Percentiles rank a stretch among this genome's conserved stretches.
phyloP scores from a whole-genome alignment of 2,888 invertebrate genomes.

The Nebria brevicollis region DNA sequence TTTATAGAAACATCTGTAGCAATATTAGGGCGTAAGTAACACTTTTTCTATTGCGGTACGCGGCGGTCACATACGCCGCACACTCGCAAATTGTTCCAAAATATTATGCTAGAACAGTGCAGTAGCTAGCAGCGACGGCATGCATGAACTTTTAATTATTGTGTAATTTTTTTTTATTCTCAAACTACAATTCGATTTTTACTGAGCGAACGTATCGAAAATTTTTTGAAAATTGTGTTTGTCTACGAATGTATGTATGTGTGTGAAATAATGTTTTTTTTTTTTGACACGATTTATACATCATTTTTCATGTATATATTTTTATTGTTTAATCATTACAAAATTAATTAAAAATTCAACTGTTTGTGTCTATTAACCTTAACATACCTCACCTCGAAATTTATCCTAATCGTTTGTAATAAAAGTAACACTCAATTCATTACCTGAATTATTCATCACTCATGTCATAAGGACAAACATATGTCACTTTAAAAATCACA shows the following conservation, averaged over 20 bases:
- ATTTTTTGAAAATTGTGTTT: not conserved
- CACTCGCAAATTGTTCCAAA: constrained; percentile 8
- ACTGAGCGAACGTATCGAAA: not conserved
- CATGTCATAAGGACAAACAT: no score
- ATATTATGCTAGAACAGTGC: not conserved
- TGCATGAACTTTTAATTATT: not conserved
- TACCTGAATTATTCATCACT: no score
- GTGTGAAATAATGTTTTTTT: not conserved
- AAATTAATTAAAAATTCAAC: constrained; percentile 44
- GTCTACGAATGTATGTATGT: not conserved
- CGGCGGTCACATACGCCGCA: no score
- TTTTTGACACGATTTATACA: constrained; percentile 39
- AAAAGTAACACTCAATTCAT: no score
- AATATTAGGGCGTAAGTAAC: constrained; percentile 42
- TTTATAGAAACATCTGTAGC: constrained; percentile 35
- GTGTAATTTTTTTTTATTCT: not conserved
- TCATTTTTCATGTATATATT: constrained; percentile 47
- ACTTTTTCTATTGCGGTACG: constrained; percentile 25
- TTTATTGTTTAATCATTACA: constrained; percentile 44
- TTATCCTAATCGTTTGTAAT: no score
- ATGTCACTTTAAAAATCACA: no score
- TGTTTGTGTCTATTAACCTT: not conserved
- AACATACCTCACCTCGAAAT: no score
- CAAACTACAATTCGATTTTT: not conserved
- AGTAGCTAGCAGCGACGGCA: not conserved